A percentile compares a stretch with the other conserved stretches of the same genome.
phyloP scores from a whole-genome alignment of 92 coral and sea anemone genomes.

The Zoanthus sociatus region DNA sequence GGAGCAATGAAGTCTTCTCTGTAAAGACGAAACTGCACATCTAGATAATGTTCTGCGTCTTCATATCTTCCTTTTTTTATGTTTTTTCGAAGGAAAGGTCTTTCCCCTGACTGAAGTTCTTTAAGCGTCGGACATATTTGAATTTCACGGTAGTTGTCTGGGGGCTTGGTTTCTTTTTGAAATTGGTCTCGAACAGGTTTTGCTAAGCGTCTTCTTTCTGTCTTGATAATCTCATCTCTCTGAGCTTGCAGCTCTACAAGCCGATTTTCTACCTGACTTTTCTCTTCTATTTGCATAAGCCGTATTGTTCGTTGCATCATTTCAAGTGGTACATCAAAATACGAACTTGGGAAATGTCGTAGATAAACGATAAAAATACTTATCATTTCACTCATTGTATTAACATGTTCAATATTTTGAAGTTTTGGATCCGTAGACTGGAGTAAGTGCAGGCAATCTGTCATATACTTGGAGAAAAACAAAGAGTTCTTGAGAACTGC shows the following conservation, averaged over 20 bases:
- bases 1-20: constrained; percentile 89
- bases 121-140: constrained; percentile 73
- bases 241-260: constrained; percentile 53
- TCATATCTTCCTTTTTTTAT: constrained; percentile 69
- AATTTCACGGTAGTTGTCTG: constrained; percentile 74
- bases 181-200: constrained; percentile 43
- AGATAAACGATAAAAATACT: constrained; percentile 57
- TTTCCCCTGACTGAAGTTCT: constrained; percentile 69
- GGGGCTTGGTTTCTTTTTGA: constrained; percentile 54
- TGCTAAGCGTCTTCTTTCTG: constrained; percentile 41
- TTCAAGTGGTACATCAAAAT: constrained; percentile 63
- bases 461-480: constrained; percentile 4
- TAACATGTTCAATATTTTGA: neutral
- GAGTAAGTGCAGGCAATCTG: neutral
- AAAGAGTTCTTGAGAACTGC: constrained; percentile 11
- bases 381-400: constrained; percentile 32
- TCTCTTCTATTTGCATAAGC: constrained; percentile 20
- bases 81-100: constrained; percentile 77
- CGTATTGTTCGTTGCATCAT: constrained; percentile 52
- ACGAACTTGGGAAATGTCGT: constrained; percentile 68
- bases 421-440: neutral
- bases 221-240: constrained; percentile 62
- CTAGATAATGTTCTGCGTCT: constrained; percentile 80
- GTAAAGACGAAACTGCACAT: constrained; percentile 85
- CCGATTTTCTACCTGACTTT: constrained; percentile 29